Evolutionary conservation across 2,113 vertebrate genomes (phyloP).

Genomic region (Calyptomena viridis): DNA sequence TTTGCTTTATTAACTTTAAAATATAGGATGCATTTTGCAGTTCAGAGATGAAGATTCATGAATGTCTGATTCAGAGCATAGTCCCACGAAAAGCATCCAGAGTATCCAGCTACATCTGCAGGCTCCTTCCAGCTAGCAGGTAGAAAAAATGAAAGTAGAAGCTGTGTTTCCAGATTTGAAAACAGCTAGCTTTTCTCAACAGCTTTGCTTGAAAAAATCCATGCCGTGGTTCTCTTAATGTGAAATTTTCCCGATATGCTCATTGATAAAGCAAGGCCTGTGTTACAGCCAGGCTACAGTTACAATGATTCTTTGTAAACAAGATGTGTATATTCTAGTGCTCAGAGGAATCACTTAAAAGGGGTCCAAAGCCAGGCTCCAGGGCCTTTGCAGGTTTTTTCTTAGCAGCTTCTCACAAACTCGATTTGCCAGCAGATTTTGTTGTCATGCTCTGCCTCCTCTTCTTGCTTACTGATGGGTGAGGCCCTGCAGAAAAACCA

Average conservation of each 20-base stretch:
- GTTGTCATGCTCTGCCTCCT: not conserved
- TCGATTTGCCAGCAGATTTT: not conserved
- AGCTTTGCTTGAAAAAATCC: not conserved
- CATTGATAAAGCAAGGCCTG: not conserved
- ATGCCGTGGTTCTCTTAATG: not conserved
- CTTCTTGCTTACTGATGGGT: not conserved
- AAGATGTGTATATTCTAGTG: fast-evolving
- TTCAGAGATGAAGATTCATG: not conserved
- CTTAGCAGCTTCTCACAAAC: not conserved
- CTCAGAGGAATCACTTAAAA: not conserved
- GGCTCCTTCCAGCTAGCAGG: not conserved
- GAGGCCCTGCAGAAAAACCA: not conserved
- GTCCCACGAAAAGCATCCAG: not conserved
- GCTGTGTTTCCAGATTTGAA: not conserved
- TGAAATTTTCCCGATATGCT: not conserved
- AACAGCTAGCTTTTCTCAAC: not conserved
- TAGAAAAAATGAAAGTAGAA: not conserved
- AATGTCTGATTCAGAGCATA: not conserved
- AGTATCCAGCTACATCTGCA: not conserved
- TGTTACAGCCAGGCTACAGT: not conserved
- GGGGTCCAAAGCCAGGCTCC: not conserved
- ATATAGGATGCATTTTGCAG: not conserved
- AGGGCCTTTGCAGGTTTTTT: not conserved
- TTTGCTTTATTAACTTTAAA: conserved; percentile 14
- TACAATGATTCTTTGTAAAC: not conserved